A percentile compares a stretch with the other conserved stretches of the same genome.
These are phyloP conservation scores for Orussus abietinus DNA, from an alignment of 1,140 invertebrate genomes.

Conservation along the genomic window DNA sequence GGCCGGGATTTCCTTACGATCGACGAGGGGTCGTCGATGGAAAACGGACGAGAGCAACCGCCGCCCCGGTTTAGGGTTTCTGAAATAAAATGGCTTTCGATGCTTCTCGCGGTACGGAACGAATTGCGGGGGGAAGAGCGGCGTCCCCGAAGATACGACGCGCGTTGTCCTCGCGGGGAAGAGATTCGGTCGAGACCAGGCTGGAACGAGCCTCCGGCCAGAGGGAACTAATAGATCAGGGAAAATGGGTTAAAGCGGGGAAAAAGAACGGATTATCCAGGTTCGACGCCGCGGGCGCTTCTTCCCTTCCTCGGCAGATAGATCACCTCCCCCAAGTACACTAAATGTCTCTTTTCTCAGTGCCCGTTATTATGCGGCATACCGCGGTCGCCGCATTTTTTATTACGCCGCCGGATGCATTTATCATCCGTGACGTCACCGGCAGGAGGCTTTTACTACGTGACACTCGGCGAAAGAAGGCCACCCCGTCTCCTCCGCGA, in stretches of 20 bases:
- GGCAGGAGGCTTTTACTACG: constrained; percentile 14
- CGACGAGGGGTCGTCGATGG: too few species aligned
- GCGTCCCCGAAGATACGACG: constrained; percentile 16
- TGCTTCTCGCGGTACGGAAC: constrained; percentile 1
- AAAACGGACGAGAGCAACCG: too few species aligned
- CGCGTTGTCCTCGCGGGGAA: constrained; percentile 19
- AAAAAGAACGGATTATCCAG: constrained; percentile 27
- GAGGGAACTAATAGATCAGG: constrained; percentile 28
- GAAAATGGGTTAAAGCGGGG: constrained; percentile 24
- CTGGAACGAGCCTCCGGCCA: too few species aligned
- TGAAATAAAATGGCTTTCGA: constrained; percentile 19
- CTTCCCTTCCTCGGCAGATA: constrained; percentile 25
- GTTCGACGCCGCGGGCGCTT: constrained; percentile 16
- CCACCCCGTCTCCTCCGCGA: too few species aligned
- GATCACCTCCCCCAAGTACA: constrained; percentile 33
- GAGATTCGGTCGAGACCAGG: too few species aligned
- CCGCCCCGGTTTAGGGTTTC: too few species aligned
- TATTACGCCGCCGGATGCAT: constrained; percentile 17
- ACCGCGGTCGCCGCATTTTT: constrained; percentile 21
- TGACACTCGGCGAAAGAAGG: too few species aligned
- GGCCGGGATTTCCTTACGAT: too few species aligned
- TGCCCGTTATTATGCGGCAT: constrained; percentile 27
- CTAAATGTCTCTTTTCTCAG: constrained; percentile 30
- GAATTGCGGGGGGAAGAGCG: constrained; percentile 10
- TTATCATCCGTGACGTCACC: constrained; percentile 22